Conservation (phyloP, 2,113 vertebrate genomes). For the Etheostoma spectabile region DNA sequence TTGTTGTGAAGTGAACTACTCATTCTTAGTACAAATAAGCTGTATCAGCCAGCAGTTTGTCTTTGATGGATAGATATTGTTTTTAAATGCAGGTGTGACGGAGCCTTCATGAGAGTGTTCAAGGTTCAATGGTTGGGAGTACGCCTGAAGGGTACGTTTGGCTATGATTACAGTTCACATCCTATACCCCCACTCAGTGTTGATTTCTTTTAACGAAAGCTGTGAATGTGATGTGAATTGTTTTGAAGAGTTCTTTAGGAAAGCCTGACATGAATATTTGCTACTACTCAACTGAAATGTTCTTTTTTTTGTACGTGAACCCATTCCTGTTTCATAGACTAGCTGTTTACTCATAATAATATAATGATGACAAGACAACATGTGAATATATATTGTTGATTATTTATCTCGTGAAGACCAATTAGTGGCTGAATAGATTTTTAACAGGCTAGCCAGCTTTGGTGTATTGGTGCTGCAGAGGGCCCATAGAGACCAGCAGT, state of each 20-base stretch:
- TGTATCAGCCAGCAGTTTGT: no score
- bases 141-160: background rate
- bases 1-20: no score
- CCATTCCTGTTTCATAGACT: background rate
- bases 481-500: conserved; percentile 22
- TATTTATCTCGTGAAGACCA: conserved; percentile 9
- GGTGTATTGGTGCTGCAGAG: conserved; percentile 1
- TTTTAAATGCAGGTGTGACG: background rate
- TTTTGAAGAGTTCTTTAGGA: background rate
- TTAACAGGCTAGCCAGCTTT: conserved; percentile 32
- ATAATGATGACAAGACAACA: background rate
- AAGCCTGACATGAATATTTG: background rate
- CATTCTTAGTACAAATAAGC: no score
- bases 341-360: background rate
- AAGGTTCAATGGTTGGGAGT: background rate
- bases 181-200: background rate
- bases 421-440: conserved; percentile 32
- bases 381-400: conserved; percentile 18
- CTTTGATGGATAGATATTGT: no score
- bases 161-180: background rate
- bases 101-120: background rate
- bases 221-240: background rate
- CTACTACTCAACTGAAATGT: background rate
- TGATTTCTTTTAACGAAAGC: background rate
- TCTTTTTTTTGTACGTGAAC: background rate